Base-by-base conservation (phyloP, 2,113 vertebrate genomes). In the Ramphastos sulfuratus region DNA sequence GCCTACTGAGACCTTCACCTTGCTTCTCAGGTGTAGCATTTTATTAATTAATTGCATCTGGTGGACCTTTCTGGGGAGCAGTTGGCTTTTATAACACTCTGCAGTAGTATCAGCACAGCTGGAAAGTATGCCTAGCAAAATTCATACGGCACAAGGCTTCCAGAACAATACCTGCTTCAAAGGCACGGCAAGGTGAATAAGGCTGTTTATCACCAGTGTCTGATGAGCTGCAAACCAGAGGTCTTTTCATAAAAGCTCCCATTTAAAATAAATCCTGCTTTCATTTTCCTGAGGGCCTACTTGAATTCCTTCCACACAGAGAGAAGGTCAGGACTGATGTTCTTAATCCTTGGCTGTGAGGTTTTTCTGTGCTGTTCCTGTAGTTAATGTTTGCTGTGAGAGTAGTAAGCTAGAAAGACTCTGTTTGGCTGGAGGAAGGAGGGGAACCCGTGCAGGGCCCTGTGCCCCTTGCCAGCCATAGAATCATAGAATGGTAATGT, bases 191-290 rank as follows among this genome's bases (percentile, higher is more conserved):
- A 97, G 93, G 94, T 96, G 94, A 96, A 89, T 82, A 58, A 81
- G 66, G 76, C 92, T 92, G 83, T 97, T 96, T 96, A 91, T 95
- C 31, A 39, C 92, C 10, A 12, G 33, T 82, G 83, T 85, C 81
- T 92, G 79, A 94, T 12, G 24, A 91, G 92, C 92, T 95, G 55
- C 70, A 96, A 97, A 90, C 76, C 89, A 90, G 79, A 91, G 77
- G 88, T 64, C 88, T 97, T 96, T 97, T 95, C 91, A 92, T 96
- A 93, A 96, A 96, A 96, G 77, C 80, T 82, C 89, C 89, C 78
- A 93, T 96, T 96, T 95, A 92, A 93, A 97, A 97, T 90, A 94
- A 97, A 94, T 95, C 94, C 80, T 91, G 63, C 89, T 94, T 95
- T 96, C 87, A 78, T 87, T 97, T 96, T 96, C 95, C 93, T 94